Evolutionary conservation across 2,888 invertebrate genomes (phyloP), one percentile per base, ranked within the genome.

Genomic region (Tupiocoris notatus): DNA sequence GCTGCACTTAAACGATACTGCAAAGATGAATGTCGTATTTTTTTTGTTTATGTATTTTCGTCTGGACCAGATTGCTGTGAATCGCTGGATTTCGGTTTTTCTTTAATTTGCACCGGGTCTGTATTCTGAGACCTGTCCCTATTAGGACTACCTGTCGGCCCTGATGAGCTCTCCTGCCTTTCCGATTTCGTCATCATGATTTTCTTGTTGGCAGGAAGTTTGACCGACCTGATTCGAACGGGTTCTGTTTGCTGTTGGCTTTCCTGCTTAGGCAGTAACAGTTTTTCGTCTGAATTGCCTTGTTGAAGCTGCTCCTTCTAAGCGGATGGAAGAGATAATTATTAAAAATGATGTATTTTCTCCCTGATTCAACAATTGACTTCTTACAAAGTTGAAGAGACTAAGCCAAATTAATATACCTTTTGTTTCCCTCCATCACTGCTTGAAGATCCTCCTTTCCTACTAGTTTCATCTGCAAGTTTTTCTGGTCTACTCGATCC

Each of bases 221-320:
- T 20, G 16, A 23, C 54, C 17, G 24, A 23, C 25, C 59, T 25
- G 6, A 70, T 59, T 24, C 18, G 57, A 17, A 70, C 70, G 1
- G 70, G 70, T 22, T 70, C 70, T 1, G 70, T 70, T 59, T 70
- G 70, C 25, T 70, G 70, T 59, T 59, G 58, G 25, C 25, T 23
- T 23, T 70, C 70, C 12, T 39, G 39, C 39, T 7, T 12, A 12
- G n/a, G n/a, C n/a, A n/a, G n/a, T n/a, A n/a, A n/a, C n/a, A n/a
- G n/a, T n/a, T n/a, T n/a, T n/a, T n/a, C n/a, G n/a, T n/a, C n/a
- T n/a, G n/a, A n/a, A n/a, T n/a, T n/a, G n/a, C n/a, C n/a, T n/a
- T n/a, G n/a, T n/a, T n/a, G n/a, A n/a, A n/a, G n/a, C n/a, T n/a
- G n/a, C n/a, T n/a, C n/a, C n/a, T n/a, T n/a, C n/a, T n/a, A n/a